A percentile compares a stretch with the other conserved stretches of the same genome.
Conservation (phyloP, 2,797 vertebrate genomes). For the Helicolenus hilgendorfi region DNA sequence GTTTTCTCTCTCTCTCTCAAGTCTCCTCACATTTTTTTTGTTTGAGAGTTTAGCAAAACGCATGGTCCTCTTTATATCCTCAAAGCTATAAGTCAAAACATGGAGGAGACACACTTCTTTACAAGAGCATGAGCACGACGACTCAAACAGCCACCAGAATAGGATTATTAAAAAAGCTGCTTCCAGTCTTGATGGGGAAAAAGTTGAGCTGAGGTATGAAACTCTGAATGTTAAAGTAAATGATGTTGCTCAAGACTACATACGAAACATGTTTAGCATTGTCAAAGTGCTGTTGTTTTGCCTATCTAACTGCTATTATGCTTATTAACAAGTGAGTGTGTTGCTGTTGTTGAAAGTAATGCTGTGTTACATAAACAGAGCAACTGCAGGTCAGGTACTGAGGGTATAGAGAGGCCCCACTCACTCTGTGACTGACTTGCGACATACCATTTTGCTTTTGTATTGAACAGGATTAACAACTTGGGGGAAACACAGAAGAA, state of each 20-base stretch:
- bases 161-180: conserved; percentile 81
- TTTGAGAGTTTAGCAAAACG: conserved; percentile 27
- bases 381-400: conserved; percentile 71
- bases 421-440: conserved; percentile 66
- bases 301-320: not conserved
- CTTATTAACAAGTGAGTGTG: conserved; percentile 24
- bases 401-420: conserved; percentile 54
- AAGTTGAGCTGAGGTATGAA: conserved; percentile 90
- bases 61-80: not conserved
- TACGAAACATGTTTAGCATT: not conserved
- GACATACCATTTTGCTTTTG: conserved; percentile 81
- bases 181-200: conserved; percentile 82
- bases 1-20: conserved; percentile 53
- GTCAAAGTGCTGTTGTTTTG: not conserved
- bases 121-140: conserved; percentile 71
- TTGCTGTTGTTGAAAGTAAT: conserved; percentile 65
- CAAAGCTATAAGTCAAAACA: conserved; percentile 29
- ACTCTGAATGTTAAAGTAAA: conserved; percentile 59
- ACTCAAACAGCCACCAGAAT: conserved; percentile 45
- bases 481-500: conserved; percentile 78
- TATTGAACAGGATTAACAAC: conserved; percentile 84
- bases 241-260: conserved; percentile 5
- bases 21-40: conserved; percentile 56
- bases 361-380: conserved; percentile 80
- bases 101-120: conserved; percentile 70